These are phyloP conservation scores for Aphrophora alni DNA, from an alignment of 2,888 invertebrate genomes.

Conservation along the genomic window DNA sequence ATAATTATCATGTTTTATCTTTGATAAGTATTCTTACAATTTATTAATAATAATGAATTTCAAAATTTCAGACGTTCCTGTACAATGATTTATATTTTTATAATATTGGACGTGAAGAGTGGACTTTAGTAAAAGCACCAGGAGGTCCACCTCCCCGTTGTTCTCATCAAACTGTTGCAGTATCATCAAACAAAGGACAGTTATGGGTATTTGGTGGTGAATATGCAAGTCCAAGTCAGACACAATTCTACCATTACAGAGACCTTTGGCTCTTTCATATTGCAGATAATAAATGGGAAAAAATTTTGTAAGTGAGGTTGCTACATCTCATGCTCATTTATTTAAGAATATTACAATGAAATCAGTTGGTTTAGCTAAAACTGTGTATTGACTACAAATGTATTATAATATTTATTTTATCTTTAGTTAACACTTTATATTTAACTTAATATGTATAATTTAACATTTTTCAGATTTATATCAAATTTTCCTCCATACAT, in stretches of 20 bases:
- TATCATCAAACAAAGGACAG: slow-evolving; percentile 76
- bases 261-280: slow-evolving; percentile 90
- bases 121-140: slow-evolving; percentile 81
- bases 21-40: no score
- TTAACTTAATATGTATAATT: no score
- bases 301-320: slow-evolving; percentile 62
- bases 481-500: no score
- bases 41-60: no score
- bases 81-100: slow-evolving; percentile 88
- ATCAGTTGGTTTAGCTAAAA: no score
- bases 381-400: no score
- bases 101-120: slow-evolving; percentile 78
- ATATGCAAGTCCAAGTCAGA: slow-evolving; percentile 86
- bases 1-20: no score
- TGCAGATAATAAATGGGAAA: slow-evolving; percentile 81
- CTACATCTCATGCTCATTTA: neutral
- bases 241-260: slow-evolving; percentile 91
- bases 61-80: slow-evolving; percentile 79
- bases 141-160: slow-evolving; percentile 88
- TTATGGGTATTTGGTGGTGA: slow-evolving; percentile 90
- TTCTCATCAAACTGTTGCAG: slow-evolving; percentile 84
- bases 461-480: no score
- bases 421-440: no score
- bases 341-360: neutral
- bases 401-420: no score